Base-by-base conservation (phyloP, 2,113 vertebrate species). In the Mastomys natalensis region DNA sequence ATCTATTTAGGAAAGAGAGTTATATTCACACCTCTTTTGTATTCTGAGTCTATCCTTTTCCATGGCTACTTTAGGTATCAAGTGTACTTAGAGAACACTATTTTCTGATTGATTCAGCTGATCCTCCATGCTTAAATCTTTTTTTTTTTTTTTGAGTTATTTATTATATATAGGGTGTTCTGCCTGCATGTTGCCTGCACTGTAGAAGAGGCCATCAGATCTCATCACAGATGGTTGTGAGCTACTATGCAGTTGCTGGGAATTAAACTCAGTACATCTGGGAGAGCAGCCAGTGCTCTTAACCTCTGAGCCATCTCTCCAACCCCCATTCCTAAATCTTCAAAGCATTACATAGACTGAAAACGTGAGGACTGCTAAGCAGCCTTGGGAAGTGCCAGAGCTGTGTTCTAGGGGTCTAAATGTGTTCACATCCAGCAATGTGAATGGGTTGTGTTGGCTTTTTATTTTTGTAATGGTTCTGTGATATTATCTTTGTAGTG, bases 51-150 rank as follows among this genome's bases (percentile, higher is more conserved):
- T 91, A 70, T 94, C 43, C 40, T 97, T 74, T 74, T 90, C n/a
- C 15, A 13, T 15, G 45, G 64, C 7, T 93, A 70, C 76, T 92
- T 91, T 82, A n/a, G 34, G 43, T 77, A 72, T 72, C 66, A 60
- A 37, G 62, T 51, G 5, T 22, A 95, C 48, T 90, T 85, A 78
- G 2, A 74, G 70, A 95, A 70, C 91, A n/a, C 53, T 55, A 55
- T 81, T 60, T 89, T 82, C 53, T 53, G 64, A 96, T 78, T 53
- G 64, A 96, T 37, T 81, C 37, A 95, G 84, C 64, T 93, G 11
- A 29, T 66, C n/a, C 58, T 45, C 34, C 53, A 87, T 68, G 55
- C 40, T 74, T 78, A 70, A 90, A 82, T 92, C 72, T 93, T 92
- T 66, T 66, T 66, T 58, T 16, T n/a, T 55, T 26, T 29, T 64